Evolutionary conservation across 2,113 vertebrate species (phyloP), one percentile per base, ranked within the genome.

Genomic region (Odontesthes bonariensis): DNA sequence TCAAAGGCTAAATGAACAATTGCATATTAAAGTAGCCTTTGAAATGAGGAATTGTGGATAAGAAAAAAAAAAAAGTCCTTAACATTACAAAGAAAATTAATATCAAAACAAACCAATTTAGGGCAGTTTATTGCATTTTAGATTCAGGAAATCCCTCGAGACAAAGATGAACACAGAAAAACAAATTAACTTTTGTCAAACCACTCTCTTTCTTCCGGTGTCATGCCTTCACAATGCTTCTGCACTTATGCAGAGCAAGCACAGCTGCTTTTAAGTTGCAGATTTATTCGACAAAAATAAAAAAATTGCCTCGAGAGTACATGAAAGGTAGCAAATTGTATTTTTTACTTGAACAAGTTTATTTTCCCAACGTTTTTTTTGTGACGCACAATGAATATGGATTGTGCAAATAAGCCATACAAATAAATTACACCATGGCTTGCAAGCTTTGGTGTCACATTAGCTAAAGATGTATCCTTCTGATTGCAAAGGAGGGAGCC

Each of bases 1-100:
- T 73, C 23, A 53, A 65, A 74, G 70, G 82, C 83, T 82, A 82
- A 86, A 85, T 84, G 81, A 89, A 77, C 82, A 82, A 42, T 65
- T 7, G 8, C 54, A 56, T 69, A 79, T 82, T 80, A 83, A 82
- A 81, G 76, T 40, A 44, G 71, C 32, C 49, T 85, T 64, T 62
- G 40, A 83, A 47, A 67, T 75, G 20, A 60, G 40, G 46, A 54
- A 64, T 44, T 51, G 62, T 44, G 35, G 32, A 31, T 55, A 22
- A 46, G 52, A 53, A 62, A 13, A 49, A 66, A 69, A 53, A 65
- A 77, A 49, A 77, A 31, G 62, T 1, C 16, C 27, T 19, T n/a
- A 13, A 68, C 22, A 1, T 2, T 52, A 68, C 57, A 33, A 49
- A 74, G 38, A 44, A 14, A 75, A 70, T 69, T 63, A 4, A 12